Conservation (phyloP, 2,888 invertebrate genomes). For the Auanema freiburgensis region DNA sequence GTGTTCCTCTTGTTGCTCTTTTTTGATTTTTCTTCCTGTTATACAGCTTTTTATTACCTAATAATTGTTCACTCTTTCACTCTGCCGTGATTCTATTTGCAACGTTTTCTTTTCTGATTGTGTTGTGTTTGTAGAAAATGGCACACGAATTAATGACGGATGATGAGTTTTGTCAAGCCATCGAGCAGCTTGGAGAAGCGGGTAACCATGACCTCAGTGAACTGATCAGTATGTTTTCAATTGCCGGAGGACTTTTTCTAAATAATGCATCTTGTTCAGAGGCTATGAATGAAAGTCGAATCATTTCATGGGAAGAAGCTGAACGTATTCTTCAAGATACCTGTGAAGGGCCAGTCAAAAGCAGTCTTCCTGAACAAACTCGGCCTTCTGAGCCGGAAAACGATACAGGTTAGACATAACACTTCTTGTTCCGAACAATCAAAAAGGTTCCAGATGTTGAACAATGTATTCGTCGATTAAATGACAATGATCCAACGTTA, state of each 20-base stretch:
- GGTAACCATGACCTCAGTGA: conserved; percentile 56
- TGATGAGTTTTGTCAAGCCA: conserved; percentile 46
- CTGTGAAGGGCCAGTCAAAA: conserved; percentile 48
- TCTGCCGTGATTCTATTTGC: no score
- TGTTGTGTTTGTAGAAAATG: no score
- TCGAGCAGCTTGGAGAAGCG: conserved; percentile 45
- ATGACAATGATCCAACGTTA: conserved; percentile 78
- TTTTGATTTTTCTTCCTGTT: no score
- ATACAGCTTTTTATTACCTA: no score
- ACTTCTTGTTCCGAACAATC: not conserved
- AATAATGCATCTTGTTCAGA: conserved; percentile 39
- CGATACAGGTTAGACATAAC: conserved; percentile 71
- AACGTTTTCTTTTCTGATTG: no score
- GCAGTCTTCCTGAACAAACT: conserved; percentile 58
- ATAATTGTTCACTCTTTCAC: no score
- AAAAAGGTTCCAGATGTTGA: conserved; percentile 75
- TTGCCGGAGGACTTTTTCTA: not conserved
- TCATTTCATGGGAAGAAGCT: conserved; percentile 62
- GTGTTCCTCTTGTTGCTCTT: no score
- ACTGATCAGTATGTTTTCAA: conserved; percentile 51
- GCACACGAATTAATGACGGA: conserved; percentile 22
- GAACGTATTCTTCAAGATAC: conserved; percentile 56
- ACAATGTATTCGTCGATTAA: conserved; percentile 67
- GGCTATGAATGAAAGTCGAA: conserved; percentile 62
- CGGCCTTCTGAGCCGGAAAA: conserved; percentile 83